These are phyloP conservation scores for Butorides virescens DNA, from an alignment of 2,113 vertebrate genomes.

Conservation along the genomic window DNA sequence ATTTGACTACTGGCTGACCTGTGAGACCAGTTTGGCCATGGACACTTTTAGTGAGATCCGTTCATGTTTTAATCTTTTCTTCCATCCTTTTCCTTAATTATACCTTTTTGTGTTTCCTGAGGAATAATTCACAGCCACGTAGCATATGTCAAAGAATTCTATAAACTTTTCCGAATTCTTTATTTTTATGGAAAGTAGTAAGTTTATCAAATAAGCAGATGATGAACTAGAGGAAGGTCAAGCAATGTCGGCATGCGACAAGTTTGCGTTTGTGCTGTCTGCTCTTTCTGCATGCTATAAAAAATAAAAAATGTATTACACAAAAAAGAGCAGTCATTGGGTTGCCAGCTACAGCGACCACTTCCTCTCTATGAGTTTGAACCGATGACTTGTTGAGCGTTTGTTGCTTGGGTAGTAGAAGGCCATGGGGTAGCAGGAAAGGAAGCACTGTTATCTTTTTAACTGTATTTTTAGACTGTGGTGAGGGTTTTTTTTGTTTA, in stretches of 20 bases:
- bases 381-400: background rate
- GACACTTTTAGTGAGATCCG: background rate
- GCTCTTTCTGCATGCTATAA: background rate
- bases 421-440: background rate
- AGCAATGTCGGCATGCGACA: conserved; percentile 7
- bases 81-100: conserved; percentile 44
- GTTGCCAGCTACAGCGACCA: background rate
- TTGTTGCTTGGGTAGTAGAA: background rate
- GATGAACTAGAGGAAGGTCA: conserved; percentile 23
- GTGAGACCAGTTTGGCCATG: background rate
- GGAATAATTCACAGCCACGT: conserved; percentile 53
- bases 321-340: background rate
- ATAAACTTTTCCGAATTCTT: conserved; percentile 51
- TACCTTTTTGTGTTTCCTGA: conserved; percentile 27
- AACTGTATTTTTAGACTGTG: background rate
- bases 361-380: background rate
- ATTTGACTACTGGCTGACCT: background rate
- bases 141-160: conserved; percentile 48
- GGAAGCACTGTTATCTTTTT: background rate
- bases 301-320: background rate
- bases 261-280: background rate
- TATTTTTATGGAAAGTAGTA: conserved; percentile 52
- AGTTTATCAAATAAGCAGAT: conserved; percentile 50
- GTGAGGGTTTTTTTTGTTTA: background rate
- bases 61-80: conserved; percentile 43